These are phyloP conservation scores for Ophion ventricosus DNA, from an alignment of 2,888 invertebrate species.

Conservation along the genomic window DNA sequence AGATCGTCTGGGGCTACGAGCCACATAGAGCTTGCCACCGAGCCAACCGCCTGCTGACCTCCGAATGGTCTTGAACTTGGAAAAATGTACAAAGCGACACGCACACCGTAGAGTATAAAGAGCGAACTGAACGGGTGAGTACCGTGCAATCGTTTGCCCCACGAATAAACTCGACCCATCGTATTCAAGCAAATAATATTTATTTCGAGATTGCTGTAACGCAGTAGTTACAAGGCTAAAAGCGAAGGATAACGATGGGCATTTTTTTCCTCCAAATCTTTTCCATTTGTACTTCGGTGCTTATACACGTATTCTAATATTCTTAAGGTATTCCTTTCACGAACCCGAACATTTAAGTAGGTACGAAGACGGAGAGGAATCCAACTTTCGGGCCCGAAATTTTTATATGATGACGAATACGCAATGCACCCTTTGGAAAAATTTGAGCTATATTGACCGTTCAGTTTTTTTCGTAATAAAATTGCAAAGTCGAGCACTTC, in stretches of 20 bases:
- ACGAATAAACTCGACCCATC: background rate
- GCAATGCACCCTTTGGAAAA: too few species aligned
- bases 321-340: too few species aligned
- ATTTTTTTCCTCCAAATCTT: background rate
- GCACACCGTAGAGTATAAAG: slow-evolving; percentile 21
- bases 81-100: slow-evolving; percentile 70
- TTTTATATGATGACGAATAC: too few species aligned
- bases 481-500: too few species aligned
- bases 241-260: background rate
- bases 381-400: too few species aligned
- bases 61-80: slow-evolving; percentile 76
- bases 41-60: slow-evolving; percentile 63
- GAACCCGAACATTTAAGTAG: too few species aligned
- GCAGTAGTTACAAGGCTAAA: background rate
- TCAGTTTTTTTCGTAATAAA: too few species aligned
- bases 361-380: too few species aligned
- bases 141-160: background rate
- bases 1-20: slow-evolving; percentile 41
- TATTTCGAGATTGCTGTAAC: background rate
- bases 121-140: slow-evolving; percentile 29
- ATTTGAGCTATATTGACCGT: too few species aligned
- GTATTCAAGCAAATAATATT: background rate
- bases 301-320: background rate
- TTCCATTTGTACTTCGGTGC: background rate
- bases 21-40: slow-evolving; percentile 17